A percentile compares a stretch with the other conserved stretches of the same genome.
These are phyloP conservation scores for Esox masquinongy DNA, from an alignment of 2,797 vertebrate species.

Conservation along the genomic window DNA sequence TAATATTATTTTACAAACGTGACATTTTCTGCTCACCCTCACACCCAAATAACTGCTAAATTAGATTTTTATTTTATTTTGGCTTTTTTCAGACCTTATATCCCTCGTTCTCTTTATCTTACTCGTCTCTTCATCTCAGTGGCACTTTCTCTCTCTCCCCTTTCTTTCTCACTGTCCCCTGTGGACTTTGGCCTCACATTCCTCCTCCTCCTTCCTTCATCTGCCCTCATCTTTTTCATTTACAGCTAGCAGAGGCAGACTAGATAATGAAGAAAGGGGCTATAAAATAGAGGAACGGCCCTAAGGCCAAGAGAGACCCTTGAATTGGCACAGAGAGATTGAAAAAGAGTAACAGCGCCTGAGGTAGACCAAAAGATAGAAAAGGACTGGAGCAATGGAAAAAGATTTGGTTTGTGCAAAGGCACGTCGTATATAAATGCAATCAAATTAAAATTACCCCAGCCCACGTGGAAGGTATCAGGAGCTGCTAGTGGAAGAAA, in stretches of 20 bases:
- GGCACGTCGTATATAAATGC: not conserved
- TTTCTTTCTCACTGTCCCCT: not conserved
- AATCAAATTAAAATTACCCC: not conserved
- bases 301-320: slow-evolving; percentile 45
- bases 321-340: slow-evolving; percentile 55
- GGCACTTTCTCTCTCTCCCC: not conserved
- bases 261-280: slow-evolving; percentile 61
- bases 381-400: not conserved
- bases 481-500: not conserved
- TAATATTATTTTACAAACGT: slow-evolving; percentile 71
- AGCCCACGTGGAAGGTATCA: not conserved
- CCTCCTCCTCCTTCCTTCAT: not conserved
- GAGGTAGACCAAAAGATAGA: not conserved
- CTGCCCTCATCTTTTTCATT: slow-evolving; percentile 59
- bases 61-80: slow-evolving; percentile 28
- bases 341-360: not conserved
- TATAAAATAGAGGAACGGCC: slow-evolving; percentile 60
- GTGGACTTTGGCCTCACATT: not conserved
- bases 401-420: not conserved
- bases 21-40: slow-evolving; percentile 61
- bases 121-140: not conserved
- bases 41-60: slow-evolving; percentile 62
- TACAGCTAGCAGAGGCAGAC: slow-evolving; percentile 53
- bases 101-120: slow-evolving; percentile 11
- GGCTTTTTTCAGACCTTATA: slow-evolving; percentile 20